Evolutionary conservation across 2,797 vertebrate species (phyloP), one percentile per base, ranked within the genome.

Genomic region (Loriculus beryllinus): DNA sequence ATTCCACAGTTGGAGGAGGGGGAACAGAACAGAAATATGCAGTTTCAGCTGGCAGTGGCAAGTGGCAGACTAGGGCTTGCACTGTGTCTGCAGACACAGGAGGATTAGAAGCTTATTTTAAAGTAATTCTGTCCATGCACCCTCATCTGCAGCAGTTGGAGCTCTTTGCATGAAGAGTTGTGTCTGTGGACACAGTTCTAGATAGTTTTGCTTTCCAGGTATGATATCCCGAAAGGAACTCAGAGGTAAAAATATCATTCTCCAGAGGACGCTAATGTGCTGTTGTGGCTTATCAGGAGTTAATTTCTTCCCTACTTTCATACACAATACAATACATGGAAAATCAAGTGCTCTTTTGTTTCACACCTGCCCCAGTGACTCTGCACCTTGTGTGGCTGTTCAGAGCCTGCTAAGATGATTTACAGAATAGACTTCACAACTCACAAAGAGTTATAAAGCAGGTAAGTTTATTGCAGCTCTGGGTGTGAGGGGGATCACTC

Each of bases 311-410:
- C 23, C 43, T 54, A 8, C 10, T 37, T 3, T 62, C 29, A 35
- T 7, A 7, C 33, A 35, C 5, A 5, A 3, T n/a, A 15, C 19
- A 62, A 19, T 33, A 29, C 2, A 2, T 12, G 31, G 28, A 28
- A 87, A 86, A 81, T 19, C 0, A 0, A 88, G 13, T 7, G 6
- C 5, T 62, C 11, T 62, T 52, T 28, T 72, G 6, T 39, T 88
- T 84, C 29, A 9, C 29, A 60, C 19, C 28, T 63, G 14, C 18
- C n/a, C 18, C 67, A 59, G 18, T 20, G 40, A 76, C 21, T 6
- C 48, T 39, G 11, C 12, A 60, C 5, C 5, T 1, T 3, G 0
- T 0, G 1, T 21, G 7, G 31, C 18, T 0, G 0, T 54, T 88
- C 54, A 43, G 65, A 90, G 23, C 19, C 63, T 45, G 20, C n/a